Conservation (phyloP, 2,888 invertebrate species). For the Diarsia rubi region DNA sequence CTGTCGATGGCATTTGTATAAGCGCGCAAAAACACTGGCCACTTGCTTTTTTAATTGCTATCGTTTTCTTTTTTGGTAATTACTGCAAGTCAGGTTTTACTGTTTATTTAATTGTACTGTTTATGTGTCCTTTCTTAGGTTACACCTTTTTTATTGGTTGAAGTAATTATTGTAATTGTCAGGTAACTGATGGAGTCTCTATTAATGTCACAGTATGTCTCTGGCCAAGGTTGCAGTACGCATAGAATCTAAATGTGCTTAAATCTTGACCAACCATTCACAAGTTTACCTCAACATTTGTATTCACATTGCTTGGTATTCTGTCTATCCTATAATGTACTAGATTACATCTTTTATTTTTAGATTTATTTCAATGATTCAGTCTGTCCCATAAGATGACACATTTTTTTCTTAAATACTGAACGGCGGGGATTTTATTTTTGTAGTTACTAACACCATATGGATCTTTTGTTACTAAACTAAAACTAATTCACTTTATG, state of each 20-base stretch:
- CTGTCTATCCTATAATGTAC: background rate
- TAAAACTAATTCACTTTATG: background rate
- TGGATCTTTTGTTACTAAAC: background rate
- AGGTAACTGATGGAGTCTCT: conserved; percentile 28
- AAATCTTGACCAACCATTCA: conserved; percentile 53
- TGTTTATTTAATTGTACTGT: conserved; percentile 34
- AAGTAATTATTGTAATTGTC: conserved; percentile 33
- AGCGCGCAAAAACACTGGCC: conserved; percentile 43
- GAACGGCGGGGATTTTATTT: background rate
- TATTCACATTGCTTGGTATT: conserved; percentile 46
- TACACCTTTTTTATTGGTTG: conserved; percentile 23
- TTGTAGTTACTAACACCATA: no score
- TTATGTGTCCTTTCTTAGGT: conserved; percentile 13
- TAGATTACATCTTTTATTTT: conserved; percentile 21
- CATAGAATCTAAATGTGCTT: conserved; percentile 50
- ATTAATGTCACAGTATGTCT: conserved; percentile 22
- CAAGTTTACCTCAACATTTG: conserved; percentile 58
- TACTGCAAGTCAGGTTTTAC: conserved; percentile 30
- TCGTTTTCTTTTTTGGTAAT: conserved; percentile 28
- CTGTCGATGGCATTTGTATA: conserved; percentile 43
- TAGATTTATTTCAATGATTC: conserved; percentile 12
- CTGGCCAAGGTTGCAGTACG: conserved; percentile 43
- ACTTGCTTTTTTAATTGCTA: conserved; percentile 49
- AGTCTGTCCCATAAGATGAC: background rate
- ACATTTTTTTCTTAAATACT: background rate